These are phyloP conservation scores for Upupa epops DNA, from an alignment of 2,113 vertebrate species.

Conservation along the genomic window DNA sequence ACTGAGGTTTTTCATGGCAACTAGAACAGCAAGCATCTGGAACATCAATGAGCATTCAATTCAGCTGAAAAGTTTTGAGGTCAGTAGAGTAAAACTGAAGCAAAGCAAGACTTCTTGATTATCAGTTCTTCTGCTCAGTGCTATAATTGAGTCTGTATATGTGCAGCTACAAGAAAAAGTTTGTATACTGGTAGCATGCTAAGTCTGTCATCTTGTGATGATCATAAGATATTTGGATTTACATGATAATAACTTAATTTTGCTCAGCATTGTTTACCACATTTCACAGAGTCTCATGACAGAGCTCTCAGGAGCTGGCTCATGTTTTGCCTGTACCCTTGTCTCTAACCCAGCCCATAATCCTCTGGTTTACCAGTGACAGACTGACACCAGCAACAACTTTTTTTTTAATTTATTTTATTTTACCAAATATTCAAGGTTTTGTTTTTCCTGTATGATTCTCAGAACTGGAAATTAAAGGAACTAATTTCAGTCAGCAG, in stretches of 20 bases:
- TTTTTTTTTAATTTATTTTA: no score
- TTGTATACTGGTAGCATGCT: background rate
- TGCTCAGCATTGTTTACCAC: background rate
- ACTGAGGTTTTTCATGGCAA: background rate
- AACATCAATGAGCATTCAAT: background rate
- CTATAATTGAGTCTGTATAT: background rate
- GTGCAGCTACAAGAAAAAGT: slow-evolving; percentile 4
- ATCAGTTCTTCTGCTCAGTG: background rate
- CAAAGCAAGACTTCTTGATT: background rate
- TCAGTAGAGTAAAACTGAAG: background rate
- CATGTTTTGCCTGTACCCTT: background rate
- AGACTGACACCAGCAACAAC: background rate
- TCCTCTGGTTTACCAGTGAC: background rate
- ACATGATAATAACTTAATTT: background rate
- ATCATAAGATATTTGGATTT: slow-evolving; percentile 35
- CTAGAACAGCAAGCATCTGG: slow-evolving; percentile 1
- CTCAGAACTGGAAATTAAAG: background rate
- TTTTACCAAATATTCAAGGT: background rate
- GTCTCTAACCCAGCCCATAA: background rate
- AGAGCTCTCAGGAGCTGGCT: background rate
- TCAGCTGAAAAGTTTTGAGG: slow-evolving; percentile 31
- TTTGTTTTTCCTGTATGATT: background rate
- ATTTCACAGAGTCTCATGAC: slow-evolving; percentile 37
- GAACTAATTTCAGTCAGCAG: background rate
- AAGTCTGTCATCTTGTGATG: slow-evolving; percentile 42